Evolutionary conservation across 2,888 invertebrate genomes (phyloP), one percentile per base, ranked within the genome.

Genomic region (Lepidochitona cinerea): DNA sequence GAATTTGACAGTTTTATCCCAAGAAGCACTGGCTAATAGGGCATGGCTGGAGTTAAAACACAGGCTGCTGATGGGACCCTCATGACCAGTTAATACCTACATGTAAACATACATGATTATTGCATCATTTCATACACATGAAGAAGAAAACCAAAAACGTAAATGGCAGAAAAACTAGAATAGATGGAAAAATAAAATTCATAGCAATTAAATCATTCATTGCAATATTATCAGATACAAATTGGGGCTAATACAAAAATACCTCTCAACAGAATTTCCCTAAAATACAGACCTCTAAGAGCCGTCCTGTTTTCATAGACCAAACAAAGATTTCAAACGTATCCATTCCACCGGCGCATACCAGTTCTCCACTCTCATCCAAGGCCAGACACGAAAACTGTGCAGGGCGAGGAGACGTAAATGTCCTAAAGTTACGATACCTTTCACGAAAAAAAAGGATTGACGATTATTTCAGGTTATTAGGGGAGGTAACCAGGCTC

Each of bases 341-440:
- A 90, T 99, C 98, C 85, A 96, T 95, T 0, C 97, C 97, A 0
- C 98, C 98, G 5, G 99, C 98, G 18, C 96, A 97, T 53, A 99
- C 95, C 78, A 99, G 93, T 89, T 99, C 98, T 23, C 97, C 95
- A 83, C 95, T 96, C 2, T 94, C 92, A 91, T 99, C 99, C 12
- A 99, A 91, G 0, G 96, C 94, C 0, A 97, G 93, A 88, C 96
- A 96, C 14, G 95, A 94, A 90, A 99, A 97, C 91, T 99, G 99
- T 0, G 96, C 96, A 0, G 96, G 95, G 67, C 94, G 93, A 0
- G 98, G 97, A 0, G 98, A 96, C 0, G 97, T 96, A 74, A 99
- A 94, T 0, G 99, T 99, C 67, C 97, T 94, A 92, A 99, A 99
- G 91, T 99, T 99, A 53, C 99, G 96, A 91, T 99, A 99, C 84